Evolutionary conservation across 2,797 vertebrate species (phyloP).

Genomic region (Steatocranus sp.): DNA sequence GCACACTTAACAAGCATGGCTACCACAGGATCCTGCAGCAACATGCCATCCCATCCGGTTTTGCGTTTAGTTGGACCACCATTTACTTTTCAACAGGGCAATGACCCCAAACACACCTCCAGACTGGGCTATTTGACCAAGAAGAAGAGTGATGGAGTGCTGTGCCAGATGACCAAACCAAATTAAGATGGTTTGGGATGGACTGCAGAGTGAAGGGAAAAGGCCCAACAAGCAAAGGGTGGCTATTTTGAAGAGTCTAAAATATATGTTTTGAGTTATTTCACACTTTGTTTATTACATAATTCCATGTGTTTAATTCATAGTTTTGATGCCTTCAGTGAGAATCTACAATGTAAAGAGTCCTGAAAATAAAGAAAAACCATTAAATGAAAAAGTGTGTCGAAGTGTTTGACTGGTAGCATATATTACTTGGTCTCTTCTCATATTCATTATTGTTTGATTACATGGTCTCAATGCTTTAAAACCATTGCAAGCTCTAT

Average conservation of each 20-base stretch:
- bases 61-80: not conserved
- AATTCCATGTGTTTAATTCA: not conserved
- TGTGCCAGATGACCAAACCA: not conserved
- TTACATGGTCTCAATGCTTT: not conserved
- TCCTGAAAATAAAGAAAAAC: not conserved
- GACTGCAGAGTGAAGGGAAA: not conserved
- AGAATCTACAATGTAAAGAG: not conserved
- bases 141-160: not conserved
- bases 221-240: not conserved
- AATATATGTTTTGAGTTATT: not conserved
- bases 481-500: not conserved
- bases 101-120: not conserved
- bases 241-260: not conserved
- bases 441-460: not conserved
- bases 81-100: not conserved
- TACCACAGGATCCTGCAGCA: not conserved
- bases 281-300: not conserved
- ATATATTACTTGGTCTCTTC: not conserved
- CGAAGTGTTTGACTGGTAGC: not conserved
- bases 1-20: not conserved
- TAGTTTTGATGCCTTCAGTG: not conserved
- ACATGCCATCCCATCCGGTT: not conserved
- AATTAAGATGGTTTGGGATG: not conserved
- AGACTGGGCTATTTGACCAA: not conserved
- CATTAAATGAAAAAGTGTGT: not conserved